Percentiles rank a stretch among this genome's conserved stretches.
These are phyloP conservation scores for Pristionchus mayeri DNA, from an alignment of 2,888 invertebrate species.

Conservation along the genomic window DNA sequence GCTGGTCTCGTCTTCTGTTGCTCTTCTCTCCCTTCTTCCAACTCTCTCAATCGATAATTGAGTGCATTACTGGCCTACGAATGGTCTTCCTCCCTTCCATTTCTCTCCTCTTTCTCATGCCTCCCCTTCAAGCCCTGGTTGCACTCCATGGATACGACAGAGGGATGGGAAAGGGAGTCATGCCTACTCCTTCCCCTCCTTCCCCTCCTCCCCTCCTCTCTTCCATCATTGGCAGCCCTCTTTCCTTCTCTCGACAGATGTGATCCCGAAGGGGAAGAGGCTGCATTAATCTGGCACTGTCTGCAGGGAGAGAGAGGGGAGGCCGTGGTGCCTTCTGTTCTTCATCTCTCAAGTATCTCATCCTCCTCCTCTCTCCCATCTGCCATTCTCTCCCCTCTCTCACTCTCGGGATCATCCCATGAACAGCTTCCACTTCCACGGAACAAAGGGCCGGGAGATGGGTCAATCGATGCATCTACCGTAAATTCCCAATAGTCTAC, in stretches of 20 bases:
- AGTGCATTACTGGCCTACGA: too few relatives aligned
- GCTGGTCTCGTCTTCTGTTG: neutral
- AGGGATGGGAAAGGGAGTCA: slow-evolving; percentile 3
- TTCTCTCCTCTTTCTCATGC: neutral
- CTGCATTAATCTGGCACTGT: slow-evolving; percentile 16
- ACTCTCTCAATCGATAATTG: slow-evolving; percentile 1
- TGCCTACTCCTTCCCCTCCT: too few relatives aligned
- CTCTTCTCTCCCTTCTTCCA: neutral
- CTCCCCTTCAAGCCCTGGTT: neutral
- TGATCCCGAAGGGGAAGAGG: slow-evolving; percentile 40
- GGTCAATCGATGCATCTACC: slow-evolving; percentile 15
- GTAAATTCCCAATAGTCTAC: neutral
- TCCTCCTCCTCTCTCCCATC: neutral
- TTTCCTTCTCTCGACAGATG: slow-evolving; percentile 40
- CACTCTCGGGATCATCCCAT: slow-evolving; percentile 18
- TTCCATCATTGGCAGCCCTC: neutral
- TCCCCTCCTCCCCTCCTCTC: neutral
- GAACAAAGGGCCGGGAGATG: neutral
- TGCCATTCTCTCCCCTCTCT: slow-evolving; percentile 1
- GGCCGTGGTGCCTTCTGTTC: slow-evolving; percentile 6
- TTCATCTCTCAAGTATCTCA: neutral
- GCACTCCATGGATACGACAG: slow-evolving; percentile 16
- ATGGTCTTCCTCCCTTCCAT: neutral
- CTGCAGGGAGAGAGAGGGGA: neutral
- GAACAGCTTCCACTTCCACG: neutral